A percentile compares a stretch with the other conserved stretches of the same genome.
Conservation (phyloP, 2,113 vertebrate species). For the Callocephalon fimbriatum region DNA sequence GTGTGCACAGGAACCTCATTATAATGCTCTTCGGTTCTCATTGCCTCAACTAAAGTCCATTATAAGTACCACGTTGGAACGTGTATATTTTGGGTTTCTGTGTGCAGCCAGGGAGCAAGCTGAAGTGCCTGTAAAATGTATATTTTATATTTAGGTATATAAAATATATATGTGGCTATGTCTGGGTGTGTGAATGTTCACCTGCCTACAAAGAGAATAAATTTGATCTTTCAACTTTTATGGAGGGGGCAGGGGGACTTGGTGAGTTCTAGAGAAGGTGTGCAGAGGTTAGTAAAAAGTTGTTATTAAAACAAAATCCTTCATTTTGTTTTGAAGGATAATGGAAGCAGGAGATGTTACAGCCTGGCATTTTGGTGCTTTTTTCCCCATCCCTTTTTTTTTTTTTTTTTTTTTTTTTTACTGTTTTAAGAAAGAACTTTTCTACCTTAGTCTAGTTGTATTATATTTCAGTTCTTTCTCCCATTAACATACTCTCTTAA, state of each 20-base stretch:
- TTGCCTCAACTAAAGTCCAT: conserved; percentile 52
- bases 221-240: conserved; percentile 77
- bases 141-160: conserved; percentile 82
- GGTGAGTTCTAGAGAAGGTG: conserved; percentile 56
- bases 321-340: conserved; percentile 71
- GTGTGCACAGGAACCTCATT: neutral
- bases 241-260: conserved; percentile 57
- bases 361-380: neutral
- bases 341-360: conserved; percentile 39
- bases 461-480: neutral
- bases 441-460: neutral
- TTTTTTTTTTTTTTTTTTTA: neutral
- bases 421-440: neutral
- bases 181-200: conserved; percentile 74
- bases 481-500: neutral
- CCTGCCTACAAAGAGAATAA: conserved; percentile 83
- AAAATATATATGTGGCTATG: conserved; percentile 78
- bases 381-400: too few relatives aligned
- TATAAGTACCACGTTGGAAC: conserved; percentile 66
- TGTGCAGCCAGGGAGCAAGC: conserved; percentile 68
- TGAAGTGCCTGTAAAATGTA: conserved; percentile 81
- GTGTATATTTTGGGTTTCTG: conserved; percentile 62
- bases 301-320: conserved; percentile 76
- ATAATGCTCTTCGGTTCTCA: conserved; percentile 12
- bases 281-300: conserved; percentile 59